A percentile compares a stretch with the other conserved stretches of the same genome.
Evolutionary conservation across 2,888 invertebrate genomes (phyloP).

Genomic region (Trypoxylon attenuatum): DNA sequence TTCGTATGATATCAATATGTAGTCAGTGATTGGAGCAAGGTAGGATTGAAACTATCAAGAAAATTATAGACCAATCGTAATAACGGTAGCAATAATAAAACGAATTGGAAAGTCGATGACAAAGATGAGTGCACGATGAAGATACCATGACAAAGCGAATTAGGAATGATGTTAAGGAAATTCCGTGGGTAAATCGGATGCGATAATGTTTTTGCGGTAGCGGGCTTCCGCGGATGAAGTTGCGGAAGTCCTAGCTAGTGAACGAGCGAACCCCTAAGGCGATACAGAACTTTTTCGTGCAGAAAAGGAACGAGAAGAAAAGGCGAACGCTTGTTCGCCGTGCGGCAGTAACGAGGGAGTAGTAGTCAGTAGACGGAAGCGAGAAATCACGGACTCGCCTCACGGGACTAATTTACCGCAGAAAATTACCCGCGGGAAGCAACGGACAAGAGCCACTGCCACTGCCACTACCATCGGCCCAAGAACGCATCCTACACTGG

Average conservation of each 20-base stretch:
- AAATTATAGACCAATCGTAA: no score
- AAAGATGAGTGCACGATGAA: no score
- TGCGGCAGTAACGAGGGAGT: background rate
- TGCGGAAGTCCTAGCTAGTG: background rate
- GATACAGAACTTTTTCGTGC: background rate
- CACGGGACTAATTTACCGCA: conserved; percentile 35
- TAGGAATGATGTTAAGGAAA: no score
- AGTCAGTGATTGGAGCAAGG: no score
- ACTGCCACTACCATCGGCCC: background rate
- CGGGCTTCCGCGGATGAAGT: background rate
- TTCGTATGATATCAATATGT: no score
- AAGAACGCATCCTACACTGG: background rate
- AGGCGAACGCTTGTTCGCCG: background rate
- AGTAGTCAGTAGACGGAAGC: conserved; percentile 18
- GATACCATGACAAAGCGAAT: no score
- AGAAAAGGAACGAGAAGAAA: background rate
- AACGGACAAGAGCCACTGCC: conserved; percentile 2
- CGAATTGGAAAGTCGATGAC: no score
- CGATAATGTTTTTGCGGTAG: no score
- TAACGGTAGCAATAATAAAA: no score
- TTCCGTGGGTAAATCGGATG: no score
- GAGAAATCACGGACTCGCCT: conserved; percentile 26
- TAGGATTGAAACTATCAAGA: no score
- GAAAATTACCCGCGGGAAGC: conserved; percentile 40
- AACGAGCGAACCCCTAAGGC: background rate